phyloP scores from a whole-genome alignment of 2,113 vertebrate genomes.

The Tragelaphus buxtoni region DNA sequence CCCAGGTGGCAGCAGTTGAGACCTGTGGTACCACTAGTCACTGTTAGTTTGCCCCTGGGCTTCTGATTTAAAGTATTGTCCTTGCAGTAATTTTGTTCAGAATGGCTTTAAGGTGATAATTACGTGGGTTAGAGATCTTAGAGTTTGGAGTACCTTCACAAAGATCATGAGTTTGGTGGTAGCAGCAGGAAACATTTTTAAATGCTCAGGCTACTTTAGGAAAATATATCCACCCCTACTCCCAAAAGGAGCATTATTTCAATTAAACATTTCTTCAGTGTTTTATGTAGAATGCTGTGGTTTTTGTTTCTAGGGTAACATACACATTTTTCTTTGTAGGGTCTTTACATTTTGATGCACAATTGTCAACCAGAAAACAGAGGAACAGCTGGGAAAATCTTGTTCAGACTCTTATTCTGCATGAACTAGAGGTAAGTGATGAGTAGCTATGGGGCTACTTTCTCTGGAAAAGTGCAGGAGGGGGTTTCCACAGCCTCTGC shows the following conservation, averaged over 20 bases:
- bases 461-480: fast-evolving
- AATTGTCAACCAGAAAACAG: conserved; percentile 81
- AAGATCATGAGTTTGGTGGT: neutral
- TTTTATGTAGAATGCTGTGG: too few relatives aligned
- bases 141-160: too few relatives aligned
- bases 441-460: fast-evolving
- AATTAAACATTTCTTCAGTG: fast-evolving
- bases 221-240: too few relatives aligned
- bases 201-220: neutral
- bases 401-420: conserved; percentile 79
- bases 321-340: conserved; percentile 73
- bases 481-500: fast-evolving
- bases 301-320: neutral
- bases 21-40: neutral
- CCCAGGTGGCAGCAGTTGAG: neutral
- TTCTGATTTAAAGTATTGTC: neutral
- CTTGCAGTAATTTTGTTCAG: neutral
- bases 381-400: conserved; percentile 91
- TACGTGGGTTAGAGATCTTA: neutral
- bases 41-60: neutral
- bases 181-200: neutral
- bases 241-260: neutral
- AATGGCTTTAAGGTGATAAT: neutral
- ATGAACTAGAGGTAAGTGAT: conserved; percentile 84
- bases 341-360: conserved; percentile 65